Evolutionary conservation across 2,113 vertebrate species (phyloP), one percentile per base, ranked within the genome.

Genomic region (Nannospalax galili): DNA sequence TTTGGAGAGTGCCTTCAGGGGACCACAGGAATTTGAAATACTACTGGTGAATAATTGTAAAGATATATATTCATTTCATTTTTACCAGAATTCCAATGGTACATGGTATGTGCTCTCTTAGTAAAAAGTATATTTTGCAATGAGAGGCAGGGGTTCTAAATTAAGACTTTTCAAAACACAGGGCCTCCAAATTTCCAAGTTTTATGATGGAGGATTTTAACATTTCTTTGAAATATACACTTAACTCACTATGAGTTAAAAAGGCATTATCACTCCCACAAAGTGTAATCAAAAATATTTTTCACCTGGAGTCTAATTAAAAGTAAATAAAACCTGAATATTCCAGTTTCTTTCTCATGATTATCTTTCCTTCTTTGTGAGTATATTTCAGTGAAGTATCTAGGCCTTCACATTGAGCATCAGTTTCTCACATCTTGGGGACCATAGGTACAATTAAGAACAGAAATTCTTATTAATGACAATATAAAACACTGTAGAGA

Each of bases 281-380:
- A 70, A 87, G 79, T 95, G 28, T 77, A 96, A 89, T 86, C 62
- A 84, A 84, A 52, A 91, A 96, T 92, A 93, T 84, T 15, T 94
- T 97, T 97, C 37, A 96, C 95, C 87, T 89, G 88, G 60, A 90
- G 80, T 95, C 64, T 95, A 96, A 95, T 96, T 96, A 96, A 92
- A 93, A 96, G 28, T 84, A 37, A 94, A 73, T 88, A 96, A 97
- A 95, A 89, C 30, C 67, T 75, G 62, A 95, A 67, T 92, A 93
- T 85, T 32, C 35, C 45, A 69, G 40, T 74, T 69, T 95, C 69
- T 84, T 90, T 11, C 35, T 94, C 2, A 56, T 94, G 93, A 42
- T 80, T 91, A 62, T 12, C 30, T 97, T 93, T 62, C 30, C 14
- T 95, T 62, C 69, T 84, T 60, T 88, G 84, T 64, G 15, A 94